Evolutionary conservation across 2,113 vertebrate species (phyloP).

Genomic region (Pseudonaja textilis): DNA sequence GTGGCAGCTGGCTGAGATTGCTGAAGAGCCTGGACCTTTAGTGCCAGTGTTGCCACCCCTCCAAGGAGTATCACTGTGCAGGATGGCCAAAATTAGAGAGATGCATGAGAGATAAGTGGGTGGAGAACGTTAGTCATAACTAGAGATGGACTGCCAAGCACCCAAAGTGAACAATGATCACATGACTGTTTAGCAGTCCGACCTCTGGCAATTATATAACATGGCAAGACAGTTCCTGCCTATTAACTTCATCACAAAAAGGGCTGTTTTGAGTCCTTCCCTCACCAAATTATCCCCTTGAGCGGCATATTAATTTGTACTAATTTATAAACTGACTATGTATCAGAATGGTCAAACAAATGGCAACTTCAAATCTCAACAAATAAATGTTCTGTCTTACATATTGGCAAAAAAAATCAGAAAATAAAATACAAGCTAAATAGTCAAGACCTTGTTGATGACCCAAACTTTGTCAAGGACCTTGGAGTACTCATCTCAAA

Average conservation of each 20-base stretch:
- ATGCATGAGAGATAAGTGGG: not conserved
- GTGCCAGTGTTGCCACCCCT: not conserved
- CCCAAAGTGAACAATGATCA: not conserved
- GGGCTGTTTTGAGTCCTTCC: not conserved
- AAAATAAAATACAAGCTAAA: too few relatives aligned
- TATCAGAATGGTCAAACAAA: not conserved
- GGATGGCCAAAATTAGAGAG: not conserved
- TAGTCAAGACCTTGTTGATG: too few relatives aligned
- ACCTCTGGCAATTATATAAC: not conserved
- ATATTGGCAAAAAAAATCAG: too few relatives aligned
- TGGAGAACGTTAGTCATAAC: not conserved
- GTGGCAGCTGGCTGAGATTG: not conserved
- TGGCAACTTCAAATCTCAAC: too few relatives aligned
- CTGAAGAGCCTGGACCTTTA: not conserved
- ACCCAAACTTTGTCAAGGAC: too few relatives aligned
- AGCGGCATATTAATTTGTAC: not conserved
- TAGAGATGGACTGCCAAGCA: not conserved
- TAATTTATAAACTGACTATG: not conserved
- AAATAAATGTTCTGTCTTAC: too few relatives aligned
- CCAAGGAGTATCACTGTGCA: not conserved
- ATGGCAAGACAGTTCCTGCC: not conserved
- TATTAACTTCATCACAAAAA: not conserved
- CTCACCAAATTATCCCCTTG: not conserved
- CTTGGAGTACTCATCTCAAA: too few relatives aligned
- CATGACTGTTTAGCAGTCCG: not conserved